These are phyloP conservation scores for Manis javanica DNA, from an alignment of 2,797 vertebrate species.

Conservation along the genomic window DNA sequence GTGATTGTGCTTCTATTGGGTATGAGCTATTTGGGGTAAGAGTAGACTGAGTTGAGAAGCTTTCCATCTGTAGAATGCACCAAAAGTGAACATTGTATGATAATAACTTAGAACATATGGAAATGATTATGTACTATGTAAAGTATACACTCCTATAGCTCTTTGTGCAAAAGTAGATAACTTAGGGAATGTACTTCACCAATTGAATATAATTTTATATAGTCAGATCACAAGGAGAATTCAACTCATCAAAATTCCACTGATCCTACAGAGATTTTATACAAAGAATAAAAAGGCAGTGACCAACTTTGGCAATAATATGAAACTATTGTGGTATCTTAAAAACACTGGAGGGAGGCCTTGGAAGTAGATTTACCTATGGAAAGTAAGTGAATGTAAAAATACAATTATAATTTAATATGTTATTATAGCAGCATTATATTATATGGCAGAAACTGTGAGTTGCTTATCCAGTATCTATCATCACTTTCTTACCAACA, in stretches of 20 bases:
- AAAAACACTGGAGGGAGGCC: background rate
- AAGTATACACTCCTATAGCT: background rate
- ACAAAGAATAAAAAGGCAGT: background rate
- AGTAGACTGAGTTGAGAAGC: background rate
- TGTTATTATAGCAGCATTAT: background rate
- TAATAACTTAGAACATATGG: constrained; percentile 46
- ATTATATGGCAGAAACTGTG: background rate
- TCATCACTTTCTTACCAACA: background rate
- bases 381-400: background rate
- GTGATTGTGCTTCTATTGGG: background rate
- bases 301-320: background rate
- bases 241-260: background rate
- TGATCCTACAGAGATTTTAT: background rate
- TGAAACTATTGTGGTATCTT: background rate
- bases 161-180: background rate
- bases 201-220: background rate
- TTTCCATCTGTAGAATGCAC: background rate
- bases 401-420: background rate
- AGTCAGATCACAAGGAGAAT: background rate
- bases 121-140: background rate
- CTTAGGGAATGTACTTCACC: background rate
- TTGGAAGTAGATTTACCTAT: background rate
- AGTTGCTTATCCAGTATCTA: background rate
- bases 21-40: background rate
- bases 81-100: background rate